Percentiles rank a stretch among this genome's conserved stretches.
These are phyloP conservation scores for Sceloporus tristichus DNA, from an alignment of 2,113 vertebrate genomes.

Conservation along the genomic window DNA sequence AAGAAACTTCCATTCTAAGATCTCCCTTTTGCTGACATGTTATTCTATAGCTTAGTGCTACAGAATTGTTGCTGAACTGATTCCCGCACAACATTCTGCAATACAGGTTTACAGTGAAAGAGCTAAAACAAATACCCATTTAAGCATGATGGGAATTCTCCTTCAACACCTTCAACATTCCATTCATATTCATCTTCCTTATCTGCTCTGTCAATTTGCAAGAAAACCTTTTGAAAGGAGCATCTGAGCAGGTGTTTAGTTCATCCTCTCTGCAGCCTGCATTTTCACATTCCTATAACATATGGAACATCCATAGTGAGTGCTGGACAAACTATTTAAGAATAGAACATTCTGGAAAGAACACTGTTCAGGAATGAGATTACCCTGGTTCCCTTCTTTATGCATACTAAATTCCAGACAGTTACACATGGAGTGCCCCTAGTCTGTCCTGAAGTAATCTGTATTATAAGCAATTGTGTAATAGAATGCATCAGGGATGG, in stretches of 20 bases:
- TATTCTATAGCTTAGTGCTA: background rate
- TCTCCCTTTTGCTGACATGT: slow-evolving; percentile 13
- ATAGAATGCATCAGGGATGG: background rate
- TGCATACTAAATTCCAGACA: slow-evolving; percentile 24
- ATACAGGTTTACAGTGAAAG: background rate
- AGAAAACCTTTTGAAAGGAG: slow-evolving; percentile 5
- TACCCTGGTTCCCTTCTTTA: slow-evolving; percentile 2
- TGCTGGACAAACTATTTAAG: background rate
- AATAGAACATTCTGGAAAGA: background rate
- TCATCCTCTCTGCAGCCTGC: background rate
- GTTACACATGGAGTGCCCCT: background rate
- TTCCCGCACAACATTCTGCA: background rate
- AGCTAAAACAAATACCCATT: background rate
- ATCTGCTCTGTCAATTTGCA: slow-evolving; percentile 6
- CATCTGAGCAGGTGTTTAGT: background rate
- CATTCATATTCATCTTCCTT: slow-evolving; percentile 21
- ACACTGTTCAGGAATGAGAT: background rate
- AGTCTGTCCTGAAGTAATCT: slow-evolving; percentile 13
- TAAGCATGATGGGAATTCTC: slow-evolving; percentile 24
- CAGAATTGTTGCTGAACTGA: background rate
- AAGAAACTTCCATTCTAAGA: background rate
- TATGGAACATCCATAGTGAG: background rate
- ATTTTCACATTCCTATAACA: background rate
- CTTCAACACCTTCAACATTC: slow-evolving; percentile 15
- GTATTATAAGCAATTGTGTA: background rate